These are phyloP conservation scores for Matsumurasca onukii DNA, from an alignment of 1,140 invertebrate species.

Conservation along the genomic window DNA sequence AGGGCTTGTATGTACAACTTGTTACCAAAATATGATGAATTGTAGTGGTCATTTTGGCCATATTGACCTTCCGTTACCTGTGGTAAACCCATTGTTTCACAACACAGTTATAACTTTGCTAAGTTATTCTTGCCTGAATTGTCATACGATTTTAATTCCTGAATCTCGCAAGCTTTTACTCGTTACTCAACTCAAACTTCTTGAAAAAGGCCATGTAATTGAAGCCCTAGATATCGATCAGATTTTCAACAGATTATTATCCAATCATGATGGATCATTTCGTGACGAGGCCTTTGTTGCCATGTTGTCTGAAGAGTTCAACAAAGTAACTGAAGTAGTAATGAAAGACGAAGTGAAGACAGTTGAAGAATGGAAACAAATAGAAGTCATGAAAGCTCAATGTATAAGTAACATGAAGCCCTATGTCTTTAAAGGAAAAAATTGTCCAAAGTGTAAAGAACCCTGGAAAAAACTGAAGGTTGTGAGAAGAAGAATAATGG, in stretches of 20 bases:
- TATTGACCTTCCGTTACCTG: conserved; percentile 86
- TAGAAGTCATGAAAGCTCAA: conserved; percentile 44
- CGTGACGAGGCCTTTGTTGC: conserved; percentile 27
- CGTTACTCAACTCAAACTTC: conserved; percentile 69
- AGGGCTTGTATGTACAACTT: conserved; percentile 77
- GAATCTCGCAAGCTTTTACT: conserved; percentile 61
- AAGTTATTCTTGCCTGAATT: conserved; percentile 67
- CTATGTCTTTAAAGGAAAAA: conserved; percentile 54
- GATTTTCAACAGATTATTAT: background rate
- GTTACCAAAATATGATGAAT: conserved; percentile 62
- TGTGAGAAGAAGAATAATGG: conserved; percentile 45
- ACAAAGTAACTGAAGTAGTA: conserved; percentile 37
- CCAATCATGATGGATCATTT: background rate
- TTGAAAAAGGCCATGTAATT: conserved; percentile 72
- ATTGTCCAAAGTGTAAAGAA: conserved; percentile 63
- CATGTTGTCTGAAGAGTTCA: conserved; percentile 41
- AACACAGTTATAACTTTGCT: conserved; percentile 68
- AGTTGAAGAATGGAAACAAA: conserved; percentile 48
- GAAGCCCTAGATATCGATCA: conserved; percentile 66
- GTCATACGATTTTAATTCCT: conserved; percentile 69
- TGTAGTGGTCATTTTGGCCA: conserved; percentile 96
- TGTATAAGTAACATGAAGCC: conserved; percentile 61
- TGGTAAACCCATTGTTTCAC: conserved; percentile 91
- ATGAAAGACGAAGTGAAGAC: conserved; percentile 50
- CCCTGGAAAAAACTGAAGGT: conserved; percentile 52